phyloP scores from a whole-genome alignment of 2,797 vertebrate species.

The Helostoma temminkii region DNA sequence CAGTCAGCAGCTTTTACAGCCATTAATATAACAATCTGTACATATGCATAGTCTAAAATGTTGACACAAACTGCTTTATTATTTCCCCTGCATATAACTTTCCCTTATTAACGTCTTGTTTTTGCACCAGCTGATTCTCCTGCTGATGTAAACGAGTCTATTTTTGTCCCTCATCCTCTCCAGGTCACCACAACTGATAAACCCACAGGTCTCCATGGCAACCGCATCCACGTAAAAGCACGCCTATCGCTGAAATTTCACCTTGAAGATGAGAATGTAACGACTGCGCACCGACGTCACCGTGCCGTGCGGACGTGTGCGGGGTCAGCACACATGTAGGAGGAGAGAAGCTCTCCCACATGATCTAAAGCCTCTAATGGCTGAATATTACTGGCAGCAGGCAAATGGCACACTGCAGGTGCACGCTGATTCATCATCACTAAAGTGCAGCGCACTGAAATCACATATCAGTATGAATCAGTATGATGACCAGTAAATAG shows the following conservation, averaged over 20 bases:
- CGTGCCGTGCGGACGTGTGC: neutral
- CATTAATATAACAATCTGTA: neutral
- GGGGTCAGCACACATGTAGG: no score
- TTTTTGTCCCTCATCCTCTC: conserved; percentile 24
- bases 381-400: neutral
- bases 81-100: neutral
- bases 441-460: conserved; percentile 23
- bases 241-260: neutral
- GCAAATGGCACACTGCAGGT: no score
- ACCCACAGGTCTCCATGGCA: conserved; percentile 26
- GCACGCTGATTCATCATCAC: neutral
- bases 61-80: neutral
- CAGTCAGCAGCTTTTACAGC: neutral
- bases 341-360: neutral
- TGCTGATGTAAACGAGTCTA: conserved; percentile 26
- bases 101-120: conserved; percentile 4
- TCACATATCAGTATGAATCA: no score
- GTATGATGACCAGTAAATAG: neutral
- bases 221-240: conserved; percentile 20
- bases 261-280: neutral
- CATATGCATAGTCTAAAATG: neutral
- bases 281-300: neutral
- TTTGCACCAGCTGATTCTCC: neutral
- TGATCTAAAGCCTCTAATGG: neutral
- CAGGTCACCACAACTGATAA: neutral